Evolutionary conservation across 92 coral and sea anemone species (phyloP), one percentile per base, ranked within the genome.

Genomic region (Zoanthus gigantus): DNA sequence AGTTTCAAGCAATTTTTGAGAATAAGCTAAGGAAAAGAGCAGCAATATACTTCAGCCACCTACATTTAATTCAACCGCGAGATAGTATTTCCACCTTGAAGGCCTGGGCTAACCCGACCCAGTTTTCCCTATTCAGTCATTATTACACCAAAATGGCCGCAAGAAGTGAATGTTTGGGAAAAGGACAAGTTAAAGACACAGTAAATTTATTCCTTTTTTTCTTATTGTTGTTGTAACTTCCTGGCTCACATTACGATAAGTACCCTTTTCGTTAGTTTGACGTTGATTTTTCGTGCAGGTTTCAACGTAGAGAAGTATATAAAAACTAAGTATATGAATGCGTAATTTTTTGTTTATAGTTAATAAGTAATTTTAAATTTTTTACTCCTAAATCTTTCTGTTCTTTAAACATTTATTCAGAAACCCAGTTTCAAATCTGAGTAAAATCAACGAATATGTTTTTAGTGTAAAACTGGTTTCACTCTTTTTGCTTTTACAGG

Each of bases 31-130:
- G 66, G 53, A 68, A 68, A 44, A 16, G 77, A 71, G 48, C 69
- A 34, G 28, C 42, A 48, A 17, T 14, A 13, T 15, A 2, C 0
- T 0, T 82, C 13, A 53, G 57, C 37, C 56, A 67, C 31, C 81
- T 15, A 28, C 7, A 28, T 78, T 54, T 34, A 34, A 16, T 34
- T 69, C 34, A 15, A 50, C 74, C 46, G 77, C 53, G 48, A 69
- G 37, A 8, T 76, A 47, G 10, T 48, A 18, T 17, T 18, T 48
- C 45, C 42, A 34, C 42, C 3, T 34, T 34, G 42, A 34, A 34
- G 42, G 58, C 78, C 80, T 81, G 67, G 78, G 73, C 68, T 48
- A 34, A 89, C 82, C 44, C 82, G 82, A 44, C 82, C 66, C 82
- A 77, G 67, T 52, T 57, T 77, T 65, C 42, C 5, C 67, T 15